phyloP scores from a whole-genome alignment of 92 coral and sea anemone genomes.

The Micromussa lordhowensis region DNA sequence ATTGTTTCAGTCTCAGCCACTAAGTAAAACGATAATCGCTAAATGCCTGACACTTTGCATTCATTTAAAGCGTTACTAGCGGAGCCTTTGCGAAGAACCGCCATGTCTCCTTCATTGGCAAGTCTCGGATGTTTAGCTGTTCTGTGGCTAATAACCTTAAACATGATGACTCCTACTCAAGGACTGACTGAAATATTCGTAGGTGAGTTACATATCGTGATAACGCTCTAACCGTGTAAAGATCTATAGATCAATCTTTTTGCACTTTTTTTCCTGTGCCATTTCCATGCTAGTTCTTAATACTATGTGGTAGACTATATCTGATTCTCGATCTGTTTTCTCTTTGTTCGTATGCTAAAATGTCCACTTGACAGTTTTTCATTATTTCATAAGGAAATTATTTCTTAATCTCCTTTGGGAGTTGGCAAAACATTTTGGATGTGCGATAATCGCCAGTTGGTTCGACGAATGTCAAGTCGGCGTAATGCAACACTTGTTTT shows the following conservation, averaged over 20 bases:
- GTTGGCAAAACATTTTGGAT: not conserved
- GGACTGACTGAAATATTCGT: not conserved
- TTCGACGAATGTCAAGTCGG: not conserved
- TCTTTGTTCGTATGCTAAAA: not conserved
- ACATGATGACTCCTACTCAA: not conserved
- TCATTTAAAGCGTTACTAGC: not conserved
- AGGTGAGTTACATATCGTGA: not conserved
- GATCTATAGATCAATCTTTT: not conserved
- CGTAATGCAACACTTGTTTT: not conserved
- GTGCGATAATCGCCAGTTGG: not conserved
- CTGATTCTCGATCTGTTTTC: not conserved
- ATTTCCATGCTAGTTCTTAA: not conserved
- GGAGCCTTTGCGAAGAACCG: not conserved
- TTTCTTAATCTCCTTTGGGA: not conserved
- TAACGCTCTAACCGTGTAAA: not conserved
- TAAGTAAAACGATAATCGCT: not conserved
- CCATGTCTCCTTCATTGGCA: not conserved
- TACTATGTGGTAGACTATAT: not conserved
- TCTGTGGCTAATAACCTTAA: not conserved
- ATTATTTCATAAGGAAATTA: not conserved
- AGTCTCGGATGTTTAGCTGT: not conserved
- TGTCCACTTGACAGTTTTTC: not conserved
- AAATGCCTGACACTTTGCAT: not conserved
- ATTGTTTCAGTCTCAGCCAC: not conserved
- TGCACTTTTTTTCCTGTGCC: not conserved